Conservation (phyloP, 2,113 vertebrate species). For the Sprattus sprattus region DNA sequence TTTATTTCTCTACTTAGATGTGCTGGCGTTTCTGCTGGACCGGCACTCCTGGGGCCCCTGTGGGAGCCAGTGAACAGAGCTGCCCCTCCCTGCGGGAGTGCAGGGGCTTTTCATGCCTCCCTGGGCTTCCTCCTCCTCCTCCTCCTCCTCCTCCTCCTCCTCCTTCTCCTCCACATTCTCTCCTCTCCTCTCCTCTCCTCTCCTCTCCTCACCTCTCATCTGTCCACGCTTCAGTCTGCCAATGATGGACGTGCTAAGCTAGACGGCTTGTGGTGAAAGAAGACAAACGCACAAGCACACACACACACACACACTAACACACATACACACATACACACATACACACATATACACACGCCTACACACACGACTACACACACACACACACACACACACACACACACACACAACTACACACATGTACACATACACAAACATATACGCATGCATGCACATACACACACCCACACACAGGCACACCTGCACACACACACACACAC, state of each 20-base stretch:
- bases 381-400: background rate
- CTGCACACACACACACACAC: background rate
- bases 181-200: constrained; percentile 11
- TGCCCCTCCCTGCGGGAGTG: constrained; percentile 53
- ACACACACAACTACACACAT: background rate
- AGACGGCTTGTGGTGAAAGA: background rate
- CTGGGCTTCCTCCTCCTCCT: background rate
- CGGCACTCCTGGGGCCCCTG: constrained; percentile 39
- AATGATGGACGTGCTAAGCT: constrained; percentile 24
- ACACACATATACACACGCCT: background rate
- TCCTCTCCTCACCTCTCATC: background rate
- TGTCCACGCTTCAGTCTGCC: background rate
- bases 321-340: constrained; percentile 23
- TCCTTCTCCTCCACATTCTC: too few relatives aligned
- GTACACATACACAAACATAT: background rate
- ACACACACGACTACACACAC: too few relatives aligned
- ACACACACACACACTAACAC: constrained; percentile 20
- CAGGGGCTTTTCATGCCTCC: constrained; percentile 32
- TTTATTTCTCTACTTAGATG: background rate
- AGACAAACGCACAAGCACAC: background rate
- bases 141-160: constrained; percentile 40
- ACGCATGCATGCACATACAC: background rate
- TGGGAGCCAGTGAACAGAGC: constrained; percentile 58
- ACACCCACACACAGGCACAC: background rate
- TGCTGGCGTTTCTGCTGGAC: constrained; percentile 15